Percentiles rank a stretch among this genome's conserved stretches.
Conservation (phyloP, 2,113 vertebrate species). For the Drymodes brunneopygia region DNA sequence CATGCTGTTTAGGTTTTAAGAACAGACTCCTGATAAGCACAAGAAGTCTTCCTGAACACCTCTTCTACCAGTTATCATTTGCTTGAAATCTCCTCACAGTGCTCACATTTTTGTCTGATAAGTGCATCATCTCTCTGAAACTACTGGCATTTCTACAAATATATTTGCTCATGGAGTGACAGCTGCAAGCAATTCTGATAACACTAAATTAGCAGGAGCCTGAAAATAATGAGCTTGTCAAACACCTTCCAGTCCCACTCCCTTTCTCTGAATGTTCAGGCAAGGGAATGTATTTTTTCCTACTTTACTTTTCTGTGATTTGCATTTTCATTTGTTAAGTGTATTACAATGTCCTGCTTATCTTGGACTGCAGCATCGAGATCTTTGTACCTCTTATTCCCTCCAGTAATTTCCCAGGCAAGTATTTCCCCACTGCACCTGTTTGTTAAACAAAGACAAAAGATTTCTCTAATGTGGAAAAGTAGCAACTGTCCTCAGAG, state of each 20-base stretch:
- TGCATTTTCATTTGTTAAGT: slow-evolving; percentile 50
- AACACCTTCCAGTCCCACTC: background rate
- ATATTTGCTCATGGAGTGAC: slow-evolving; percentile 1
- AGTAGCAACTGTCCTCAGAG: background rate
- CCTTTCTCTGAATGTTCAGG: background rate
- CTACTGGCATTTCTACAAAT: background rate
- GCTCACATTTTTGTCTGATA: background rate
- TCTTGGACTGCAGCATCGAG: slow-evolving; percentile 24
- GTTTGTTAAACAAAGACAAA: slow-evolving; percentile 37
- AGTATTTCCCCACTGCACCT: slow-evolving; percentile 9
- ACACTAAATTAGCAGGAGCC: slow-evolving; percentile 13
- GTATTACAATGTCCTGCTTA: slow-evolving; percentile 17
- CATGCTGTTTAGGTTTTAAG: background rate
- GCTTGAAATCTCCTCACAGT: background rate
- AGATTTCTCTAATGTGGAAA: background rate
- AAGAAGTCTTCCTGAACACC: background rate
- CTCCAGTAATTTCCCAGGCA: slow-evolving; percentile 38
- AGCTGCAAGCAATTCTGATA: background rate
- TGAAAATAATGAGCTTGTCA: slow-evolving; percentile 22
- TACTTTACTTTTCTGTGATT: background rate
- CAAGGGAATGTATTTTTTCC: background rate
- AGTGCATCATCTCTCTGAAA: background rate
- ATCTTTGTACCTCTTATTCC: slow-evolving; percentile 6
- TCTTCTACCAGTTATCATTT: background rate
- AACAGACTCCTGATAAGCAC: background rate